Base-by-base conservation (phyloP, 2,888 invertebrate genomes). In the Dione juno region DNA sequence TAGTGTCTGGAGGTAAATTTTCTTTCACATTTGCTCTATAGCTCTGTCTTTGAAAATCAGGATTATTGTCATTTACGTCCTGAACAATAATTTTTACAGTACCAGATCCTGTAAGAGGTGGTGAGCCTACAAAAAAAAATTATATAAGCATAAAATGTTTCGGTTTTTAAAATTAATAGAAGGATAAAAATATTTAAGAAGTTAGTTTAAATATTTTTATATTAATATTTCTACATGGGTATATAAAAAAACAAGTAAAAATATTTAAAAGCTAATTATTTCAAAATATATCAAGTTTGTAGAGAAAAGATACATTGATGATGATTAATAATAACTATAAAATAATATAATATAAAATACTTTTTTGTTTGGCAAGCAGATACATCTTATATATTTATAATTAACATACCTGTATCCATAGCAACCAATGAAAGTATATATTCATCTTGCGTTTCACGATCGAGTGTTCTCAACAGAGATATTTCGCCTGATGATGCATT, bases 11-110 rank as follows among this genome's bases (percentile, higher is more conserved):
- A 1, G 97, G 95, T 66, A 96, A 91, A 86, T 99, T 98, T 93
- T 99, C 99, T 76, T 95, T 93, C 0, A 99, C 96, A 63, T 91
- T 94, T 0, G 96, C 96, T 77, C 95, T 95, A 84, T 98, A 98
- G 68, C 96, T 95, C 82, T 97, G 96, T 67, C 96, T 94, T 79
- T 95, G 96, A 86, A 99, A 99, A 79, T 96, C 96, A 0, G 99
- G 99, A 77, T 96, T 96, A 86, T 98, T 98, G 85, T 99, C 99
- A 87, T 99, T 99, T 70, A 98, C 96, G 87, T 99, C 99, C 89
- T 98, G 97, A 11, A 99, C 98, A 67, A 97, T 94, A 71, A 99
- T 96, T 81, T 95, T 95, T 1, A 99, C 97, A 63, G 97, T 96
- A 50, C 98, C 98, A 6, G 98, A 97, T 63, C 99, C 98, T 2